A percentile compares a stretch with the other conserved stretches of the same genome.
Evolutionary conservation across 2,888 invertebrate species (phyloP).

Genomic region (Belgica antarctica): DNA sequence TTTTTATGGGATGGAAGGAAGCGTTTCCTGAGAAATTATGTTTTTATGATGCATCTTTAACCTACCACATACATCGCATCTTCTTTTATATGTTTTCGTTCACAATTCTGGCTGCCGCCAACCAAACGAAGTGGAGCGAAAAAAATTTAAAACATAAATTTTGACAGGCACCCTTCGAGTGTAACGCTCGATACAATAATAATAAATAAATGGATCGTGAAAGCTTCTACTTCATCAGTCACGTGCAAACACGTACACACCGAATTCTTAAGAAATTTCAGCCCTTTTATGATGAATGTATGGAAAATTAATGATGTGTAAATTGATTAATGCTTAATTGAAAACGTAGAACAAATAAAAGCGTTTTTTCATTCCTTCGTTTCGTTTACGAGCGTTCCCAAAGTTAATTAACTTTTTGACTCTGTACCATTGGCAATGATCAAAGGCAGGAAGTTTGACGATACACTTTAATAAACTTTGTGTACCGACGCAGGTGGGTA

Average conservation of each 20-base stretch:
- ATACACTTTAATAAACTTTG: no score
- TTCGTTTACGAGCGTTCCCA: neutral
- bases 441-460: no score
- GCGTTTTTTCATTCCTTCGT: no score
- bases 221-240: neutral
- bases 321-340: constrained; percentile 35
- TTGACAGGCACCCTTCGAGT: constrained; percentile 2
- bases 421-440: neutral
- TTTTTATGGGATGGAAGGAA: neutral
- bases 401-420: constrained; percentile 18
- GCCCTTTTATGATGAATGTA: neutral
- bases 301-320: constrained; percentile 33
- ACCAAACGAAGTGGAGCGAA: no score
- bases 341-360: constrained; percentile 27
- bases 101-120: no score
- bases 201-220: neutral
- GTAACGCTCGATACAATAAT: neutral
- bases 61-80: neutral
- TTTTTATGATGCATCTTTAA: constrained; percentile 23
- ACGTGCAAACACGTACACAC: constrained; percentile 21
- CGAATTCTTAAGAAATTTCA: no score
- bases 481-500: no score
- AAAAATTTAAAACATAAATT: neutral
- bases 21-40: constrained; percentile 6
- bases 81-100: neutral